phyloP scores from a whole-genome alignment of 2,113 vertebrate species.

The Psophia crepitans region DNA sequence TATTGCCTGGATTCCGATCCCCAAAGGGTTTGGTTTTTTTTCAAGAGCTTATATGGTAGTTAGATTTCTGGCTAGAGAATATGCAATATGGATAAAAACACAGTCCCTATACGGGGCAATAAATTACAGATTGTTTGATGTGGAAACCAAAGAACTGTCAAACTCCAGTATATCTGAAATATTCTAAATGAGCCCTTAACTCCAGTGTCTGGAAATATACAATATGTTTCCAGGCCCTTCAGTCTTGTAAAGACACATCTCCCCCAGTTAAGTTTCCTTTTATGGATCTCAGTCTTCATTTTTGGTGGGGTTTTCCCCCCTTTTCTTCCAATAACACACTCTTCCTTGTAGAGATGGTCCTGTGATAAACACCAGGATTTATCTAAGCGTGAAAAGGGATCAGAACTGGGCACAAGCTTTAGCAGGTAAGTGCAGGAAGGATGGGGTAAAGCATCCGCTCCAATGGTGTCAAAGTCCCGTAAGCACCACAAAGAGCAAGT shows the following conservation, averaged over 20 bases:
- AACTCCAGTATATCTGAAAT: slow-evolving; percentile 37
- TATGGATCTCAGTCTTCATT: neutral
- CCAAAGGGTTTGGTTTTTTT: slow-evolving; percentile 15
- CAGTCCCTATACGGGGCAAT: neutral
- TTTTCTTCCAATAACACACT: neutral
- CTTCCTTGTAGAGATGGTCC: neutral
- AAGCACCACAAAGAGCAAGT: neutral
- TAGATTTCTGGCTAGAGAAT: slow-evolving; percentile 57
- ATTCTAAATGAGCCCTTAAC: slow-evolving; percentile 55
- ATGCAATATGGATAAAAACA: slow-evolving; percentile 56
- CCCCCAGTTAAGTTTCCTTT: slow-evolving; percentile 6
- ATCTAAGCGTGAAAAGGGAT: neutral
- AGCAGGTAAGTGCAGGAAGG: neutral
- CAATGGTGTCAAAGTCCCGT: fast-evolving
- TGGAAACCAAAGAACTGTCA: slow-evolving; percentile 63
- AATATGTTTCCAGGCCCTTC: slow-evolving; percentile 38
- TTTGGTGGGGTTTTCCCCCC: neutral
- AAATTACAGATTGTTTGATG: slow-evolving; percentile 62
- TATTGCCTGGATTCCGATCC: slow-evolving; percentile 20
- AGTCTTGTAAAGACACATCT: slow-evolving; percentile 2
- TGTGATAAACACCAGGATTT: neutral
- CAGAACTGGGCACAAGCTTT: neutral
- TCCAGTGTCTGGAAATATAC: slow-evolving; percentile 36
- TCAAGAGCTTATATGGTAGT: slow-evolving; percentile 37
- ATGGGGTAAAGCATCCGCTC: neutral